phyloP scores from a whole-genome alignment of 2,797 vertebrate species.

The Orestias chungarensis region DNA sequence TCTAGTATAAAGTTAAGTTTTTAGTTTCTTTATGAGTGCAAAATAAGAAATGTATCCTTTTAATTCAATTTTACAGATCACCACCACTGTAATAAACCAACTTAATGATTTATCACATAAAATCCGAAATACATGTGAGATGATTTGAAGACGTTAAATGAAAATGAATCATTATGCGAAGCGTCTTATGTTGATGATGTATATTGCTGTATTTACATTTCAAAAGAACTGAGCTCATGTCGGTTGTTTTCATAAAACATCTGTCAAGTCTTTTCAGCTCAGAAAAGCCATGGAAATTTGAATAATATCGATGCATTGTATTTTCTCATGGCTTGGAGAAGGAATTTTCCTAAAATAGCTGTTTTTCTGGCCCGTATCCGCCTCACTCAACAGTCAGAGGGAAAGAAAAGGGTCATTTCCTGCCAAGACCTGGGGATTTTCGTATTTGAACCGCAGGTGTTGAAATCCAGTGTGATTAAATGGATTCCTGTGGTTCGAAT shows the following conservation, averaged over 20 bases:
- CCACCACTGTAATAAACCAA: background rate
- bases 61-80: background rate
- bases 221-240: constrained; percentile 22
- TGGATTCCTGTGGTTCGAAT: constrained; percentile 41
- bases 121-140: background rate
- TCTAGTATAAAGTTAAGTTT: no score
- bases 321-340: background rate
- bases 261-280: constrained; percentile 13
- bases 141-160: background rate
- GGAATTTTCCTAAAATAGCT: constrained; percentile 15
- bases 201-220: constrained; percentile 22
- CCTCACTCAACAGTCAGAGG: constrained; percentile 26
- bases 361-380: constrained; percentile 10
- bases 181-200: constrained; percentile 8
- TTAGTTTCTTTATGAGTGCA: no score
- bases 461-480: constrained; percentile 44
- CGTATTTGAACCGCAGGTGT: constrained; percentile 31
- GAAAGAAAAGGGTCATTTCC: constrained; percentile 34
- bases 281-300: background rate
- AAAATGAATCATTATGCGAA: background rate
- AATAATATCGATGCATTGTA: constrained; percentile 10
- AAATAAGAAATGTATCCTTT: background rate
- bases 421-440: constrained; percentile 34
- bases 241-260: background rate
- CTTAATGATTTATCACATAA: background rate